phyloP scores from a whole-genome alignment of 2,797 vertebrate species.

The Choloepus didactylus region DNA sequence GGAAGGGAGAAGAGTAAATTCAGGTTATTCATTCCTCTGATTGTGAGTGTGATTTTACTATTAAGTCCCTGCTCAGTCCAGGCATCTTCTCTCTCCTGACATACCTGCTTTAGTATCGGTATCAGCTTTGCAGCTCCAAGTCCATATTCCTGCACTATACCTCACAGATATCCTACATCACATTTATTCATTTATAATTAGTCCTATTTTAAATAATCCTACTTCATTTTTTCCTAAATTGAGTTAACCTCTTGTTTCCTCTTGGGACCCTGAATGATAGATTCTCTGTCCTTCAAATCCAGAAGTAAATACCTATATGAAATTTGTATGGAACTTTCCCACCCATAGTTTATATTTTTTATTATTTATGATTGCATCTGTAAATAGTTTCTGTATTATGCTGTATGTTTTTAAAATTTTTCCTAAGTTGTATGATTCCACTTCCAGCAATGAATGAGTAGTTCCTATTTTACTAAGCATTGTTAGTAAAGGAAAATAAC shows the following conservation, averaged over 20 bases:
- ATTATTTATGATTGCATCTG: neutral
- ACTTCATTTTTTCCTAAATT: no score
- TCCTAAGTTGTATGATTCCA: neutral
- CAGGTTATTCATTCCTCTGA: neutral
- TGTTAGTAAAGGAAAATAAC: no score
- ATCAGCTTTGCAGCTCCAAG: neutral
- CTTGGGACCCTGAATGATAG: neutral
- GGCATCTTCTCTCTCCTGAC: neutral
- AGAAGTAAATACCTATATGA: neutral
- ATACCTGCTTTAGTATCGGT: neutral
- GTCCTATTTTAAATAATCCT: neutral
- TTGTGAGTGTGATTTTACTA: neutral
- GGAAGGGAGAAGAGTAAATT: neutral
- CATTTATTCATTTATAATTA: neutral
- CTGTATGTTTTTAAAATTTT: neutral
- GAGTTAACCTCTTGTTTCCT: neutral
- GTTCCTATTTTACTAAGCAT: neutral
- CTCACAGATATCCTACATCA: no score
- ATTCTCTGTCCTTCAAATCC: neutral
- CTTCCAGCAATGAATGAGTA: neutral
- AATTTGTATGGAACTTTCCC: neutral
- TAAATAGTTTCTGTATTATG: neutral
- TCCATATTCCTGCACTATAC: neutral
- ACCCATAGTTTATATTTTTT: neutral
- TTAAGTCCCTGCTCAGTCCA: neutral